A percentile compares a stretch with the other conserved stretches of the same genome.
These are phyloP conservation scores for Lophotis ruficrista DNA, from an alignment of 2,113 vertebrate genomes.

Conservation along the genomic window DNA sequence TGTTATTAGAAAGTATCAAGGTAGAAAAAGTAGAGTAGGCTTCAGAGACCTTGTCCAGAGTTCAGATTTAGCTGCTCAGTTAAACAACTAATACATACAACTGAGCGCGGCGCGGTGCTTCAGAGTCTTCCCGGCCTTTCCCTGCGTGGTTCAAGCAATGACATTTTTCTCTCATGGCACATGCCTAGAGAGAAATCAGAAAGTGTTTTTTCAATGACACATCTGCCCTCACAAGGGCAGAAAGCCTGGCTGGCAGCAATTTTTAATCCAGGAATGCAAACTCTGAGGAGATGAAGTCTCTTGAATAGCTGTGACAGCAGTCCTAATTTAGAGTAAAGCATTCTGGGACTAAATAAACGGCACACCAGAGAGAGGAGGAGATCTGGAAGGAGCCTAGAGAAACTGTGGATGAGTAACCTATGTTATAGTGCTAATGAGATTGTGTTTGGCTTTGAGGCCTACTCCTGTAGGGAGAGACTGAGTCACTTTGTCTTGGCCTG, in stretches of 20 bases:
- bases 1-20: not conserved
- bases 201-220: not conserved
- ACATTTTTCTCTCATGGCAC: not conserved
- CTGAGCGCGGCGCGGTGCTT: not conserved
- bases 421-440: conserved; percentile 17
- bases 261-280: not conserved
- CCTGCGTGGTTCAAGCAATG: rapidly evolving
- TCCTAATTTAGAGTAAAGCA: not conserved
- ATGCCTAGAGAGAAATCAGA: not conserved
- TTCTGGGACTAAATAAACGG: not conserved
- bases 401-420: not conserved
- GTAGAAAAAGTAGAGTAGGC: not conserved
- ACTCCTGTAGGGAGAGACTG: not conserved
- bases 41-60: not conserved
- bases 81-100: not conserved
- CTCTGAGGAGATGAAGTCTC: not conserved
- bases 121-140: not conserved
- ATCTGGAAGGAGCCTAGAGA: conserved; percentile 8
- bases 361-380: not conserved
- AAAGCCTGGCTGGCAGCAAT: not conserved
- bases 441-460: not conserved
- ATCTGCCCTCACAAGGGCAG: not conserved
- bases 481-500: not conserved
- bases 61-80: not conserved
- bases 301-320: not conserved